Base-by-base conservation (phyloP, 2,888 invertebrate species). In the Drosophila bunnanda region DNA sequence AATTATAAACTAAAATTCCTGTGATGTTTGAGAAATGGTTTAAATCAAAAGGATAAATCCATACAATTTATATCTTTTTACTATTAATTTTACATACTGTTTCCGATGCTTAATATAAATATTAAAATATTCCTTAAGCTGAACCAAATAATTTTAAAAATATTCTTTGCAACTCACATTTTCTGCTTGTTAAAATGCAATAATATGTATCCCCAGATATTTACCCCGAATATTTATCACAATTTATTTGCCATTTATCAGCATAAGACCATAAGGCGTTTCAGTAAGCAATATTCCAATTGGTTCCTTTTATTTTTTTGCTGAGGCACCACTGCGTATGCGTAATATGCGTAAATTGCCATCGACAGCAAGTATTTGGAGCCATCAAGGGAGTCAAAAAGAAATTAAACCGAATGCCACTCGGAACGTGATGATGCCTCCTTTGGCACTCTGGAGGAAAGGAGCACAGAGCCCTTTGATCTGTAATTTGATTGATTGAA, bases 401-500 rank as follows among this genome's bases (percentile, higher is more conserved):
- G 38, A 69, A 67, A 59, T 69, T 69, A 70, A 66, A 38, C 28
- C 22, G 2, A 46, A 56, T 56, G 66, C 48, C 67, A 34, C 20
- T 32, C n/a, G 34, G 39, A 28, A 54, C 36, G 34, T 36, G 43
- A 52, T 12, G 20, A 52, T 12, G 20, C 32, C 48, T 59, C 50
- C 61, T 55, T 28, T 25, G 25, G 30, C 32, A 13, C 32, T 50
- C 20, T 5, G 15, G 30, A 34, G 28, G 3, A n/a, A 17, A 9
- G 1, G n/a, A 6, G 48, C 52, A 12, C 0, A 7, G 12, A 15
- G 50, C 52, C 72, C 64, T 75, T 75, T 75, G 75, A 75, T 70
- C 70, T 66, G 69, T 70, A 58, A 77, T 83, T 81, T 83, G 82
- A 83, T 87, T 83, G 87, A 86, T 83, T 76, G 76, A 56, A 50